These are phyloP conservation scores for Crotalus viridis DNA, from an alignment of 2,113 vertebrate species.

Conservation along the genomic window DNA sequence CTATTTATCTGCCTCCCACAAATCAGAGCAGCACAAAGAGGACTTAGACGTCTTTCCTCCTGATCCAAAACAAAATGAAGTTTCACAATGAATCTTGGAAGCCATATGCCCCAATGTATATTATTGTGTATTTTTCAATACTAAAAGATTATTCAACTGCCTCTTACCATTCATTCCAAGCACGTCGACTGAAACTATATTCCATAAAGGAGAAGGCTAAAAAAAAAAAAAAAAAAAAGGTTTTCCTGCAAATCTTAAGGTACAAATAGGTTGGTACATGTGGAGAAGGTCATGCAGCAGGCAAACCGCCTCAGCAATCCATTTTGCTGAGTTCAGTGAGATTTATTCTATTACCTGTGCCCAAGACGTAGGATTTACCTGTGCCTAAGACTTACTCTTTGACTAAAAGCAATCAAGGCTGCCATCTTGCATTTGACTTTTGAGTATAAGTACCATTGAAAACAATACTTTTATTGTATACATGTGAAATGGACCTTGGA, in stretches of 20 bases:
- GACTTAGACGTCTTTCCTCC: background rate
- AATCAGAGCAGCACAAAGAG: background rate
- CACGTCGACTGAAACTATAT: background rate
- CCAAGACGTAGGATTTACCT: background rate
- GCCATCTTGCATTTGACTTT: background rate
- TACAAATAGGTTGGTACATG: background rate
- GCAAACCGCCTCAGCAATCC: background rate
- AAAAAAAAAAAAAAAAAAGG: background rate
- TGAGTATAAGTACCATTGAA: background rate
- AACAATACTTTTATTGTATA: background rate
- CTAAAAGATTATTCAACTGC: background rate
- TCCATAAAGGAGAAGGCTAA: background rate
- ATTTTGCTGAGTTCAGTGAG: too few relatives aligned
- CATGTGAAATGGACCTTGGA: background rate
- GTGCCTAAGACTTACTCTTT: background rate
- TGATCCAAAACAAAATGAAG: background rate
- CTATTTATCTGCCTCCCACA: background rate
- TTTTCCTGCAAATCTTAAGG: background rate
- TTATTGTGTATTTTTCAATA: background rate
- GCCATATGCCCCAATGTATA: background rate
- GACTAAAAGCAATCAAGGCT: background rate
- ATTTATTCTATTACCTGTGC: background rate
- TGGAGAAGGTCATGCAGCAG: background rate
- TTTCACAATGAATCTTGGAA: background rate
- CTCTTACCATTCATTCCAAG: background rate